These are phyloP conservation scores for Microcebus griseorufus DNA, from an alignment of 2,113 vertebrate genomes.

Conservation along the genomic window DNA sequence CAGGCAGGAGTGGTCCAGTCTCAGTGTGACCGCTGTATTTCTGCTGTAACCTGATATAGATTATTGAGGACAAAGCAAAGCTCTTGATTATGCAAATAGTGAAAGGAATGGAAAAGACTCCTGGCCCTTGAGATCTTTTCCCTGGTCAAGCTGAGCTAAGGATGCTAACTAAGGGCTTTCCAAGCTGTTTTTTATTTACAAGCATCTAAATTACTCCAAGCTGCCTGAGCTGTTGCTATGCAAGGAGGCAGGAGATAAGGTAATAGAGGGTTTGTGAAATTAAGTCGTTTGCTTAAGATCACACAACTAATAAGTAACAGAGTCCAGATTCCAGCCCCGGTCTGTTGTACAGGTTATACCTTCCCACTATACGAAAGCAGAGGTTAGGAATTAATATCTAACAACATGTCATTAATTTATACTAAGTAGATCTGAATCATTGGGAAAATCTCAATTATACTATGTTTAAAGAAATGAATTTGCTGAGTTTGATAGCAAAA, in stretches of 20 bases:
- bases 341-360: neutral
- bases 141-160: neutral
- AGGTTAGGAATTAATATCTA: neutral
- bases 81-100: neutral
- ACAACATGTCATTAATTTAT: neutral
- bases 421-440: neutral
- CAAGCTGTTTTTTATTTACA: neutral
- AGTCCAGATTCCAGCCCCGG: neutral
- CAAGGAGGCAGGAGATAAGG: neutral
- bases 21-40: neutral
- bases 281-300: neutral
- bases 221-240: neutral
- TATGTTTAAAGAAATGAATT: neutral
- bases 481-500: neutral
- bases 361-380: neutral
- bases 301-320: neutral
- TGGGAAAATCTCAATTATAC: neutral
- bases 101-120: neutral
- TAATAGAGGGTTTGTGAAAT: neutral
- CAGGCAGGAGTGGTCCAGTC: neutral
- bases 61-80: neutral
- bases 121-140: neutral
- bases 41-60: neutral
- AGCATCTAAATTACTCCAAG: neutral
- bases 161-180: neutral